Evolutionary conservation across 30 jellyfish, hydroid and myxozoan genomes (phyloP).

Genomic region (Hydractinia echinata): DNA sequence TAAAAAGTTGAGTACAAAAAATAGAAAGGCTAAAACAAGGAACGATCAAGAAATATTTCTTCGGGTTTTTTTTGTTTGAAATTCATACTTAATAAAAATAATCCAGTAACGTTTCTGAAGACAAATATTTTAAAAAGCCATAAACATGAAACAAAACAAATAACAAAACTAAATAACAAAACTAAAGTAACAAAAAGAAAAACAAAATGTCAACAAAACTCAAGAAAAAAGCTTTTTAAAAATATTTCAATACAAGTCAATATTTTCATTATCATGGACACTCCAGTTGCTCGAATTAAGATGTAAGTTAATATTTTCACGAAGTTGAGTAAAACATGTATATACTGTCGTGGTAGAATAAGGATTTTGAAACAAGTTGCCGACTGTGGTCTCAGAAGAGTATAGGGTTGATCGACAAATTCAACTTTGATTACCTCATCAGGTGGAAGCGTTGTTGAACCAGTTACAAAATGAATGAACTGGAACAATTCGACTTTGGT

Average conservation of each 20-base stretch:
- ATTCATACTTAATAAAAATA: too few relatives aligned
- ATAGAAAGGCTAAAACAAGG: too few relatives aligned
- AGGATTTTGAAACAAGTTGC: constrained; percentile 1
- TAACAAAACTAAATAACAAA: not conserved
- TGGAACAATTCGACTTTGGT: not conserved
- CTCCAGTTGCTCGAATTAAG: not conserved
- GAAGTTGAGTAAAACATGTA: not conserved
- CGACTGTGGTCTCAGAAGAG: not conserved
- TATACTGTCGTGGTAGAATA: constrained; percentile 9
- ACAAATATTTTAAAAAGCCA: too few relatives aligned
- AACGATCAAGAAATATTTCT: too few relatives aligned
- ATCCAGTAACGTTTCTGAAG: too few relatives aligned
- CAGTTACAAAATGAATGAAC: not conserved
- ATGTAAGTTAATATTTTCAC: not conserved
- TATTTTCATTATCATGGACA: constrained; percentile 4
- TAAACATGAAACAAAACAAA: too few relatives aligned
- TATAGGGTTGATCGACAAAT: not conserved
- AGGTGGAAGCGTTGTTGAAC: not conserved
- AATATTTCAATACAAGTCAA: not conserved
- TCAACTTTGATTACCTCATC: constrained; percentile 1
- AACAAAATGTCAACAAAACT: not conserved
- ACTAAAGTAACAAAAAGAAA: too few relatives aligned
- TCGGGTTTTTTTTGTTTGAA: too few relatives aligned
- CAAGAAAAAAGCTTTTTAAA: not conserved
- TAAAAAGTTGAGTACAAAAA: too few relatives aligned